Conservation (phyloP, 2,113 vertebrate species). For the Myodes glareolus region DNA sequence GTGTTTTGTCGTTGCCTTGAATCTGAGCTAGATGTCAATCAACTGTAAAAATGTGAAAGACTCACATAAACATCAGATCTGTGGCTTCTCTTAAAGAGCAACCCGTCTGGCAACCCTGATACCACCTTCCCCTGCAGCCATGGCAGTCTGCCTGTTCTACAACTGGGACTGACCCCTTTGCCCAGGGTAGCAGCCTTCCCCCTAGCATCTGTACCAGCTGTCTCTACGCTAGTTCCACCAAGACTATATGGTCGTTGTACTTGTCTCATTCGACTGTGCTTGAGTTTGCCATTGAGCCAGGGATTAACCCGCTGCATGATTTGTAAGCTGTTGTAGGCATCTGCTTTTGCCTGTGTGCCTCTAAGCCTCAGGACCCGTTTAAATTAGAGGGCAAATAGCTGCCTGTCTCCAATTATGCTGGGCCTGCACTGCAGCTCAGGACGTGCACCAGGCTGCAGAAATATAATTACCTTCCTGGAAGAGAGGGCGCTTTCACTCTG, state of each 20-base stretch:
- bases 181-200: neutral
- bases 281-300: neutral
- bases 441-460: neutral
- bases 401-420: constrained; percentile 61
- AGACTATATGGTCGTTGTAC: neutral
- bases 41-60: constrained; percentile 19
- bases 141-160: fast-evolving
- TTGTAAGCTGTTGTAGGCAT: neutral
- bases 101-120: neutral
- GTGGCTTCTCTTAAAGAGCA: neutral
- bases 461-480: constrained; percentile 64
- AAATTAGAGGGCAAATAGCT: constrained; percentile 68
- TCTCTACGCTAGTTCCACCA: neutral
- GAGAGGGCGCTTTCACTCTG: constrained; percentile 1
- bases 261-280: neutral
- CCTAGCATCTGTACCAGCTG: neutral
- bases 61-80: neutral
- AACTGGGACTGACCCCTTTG: neutral
- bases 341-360: constrained; percentile 38
- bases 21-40: neutral
- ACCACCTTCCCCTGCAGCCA: neutral
- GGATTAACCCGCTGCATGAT: neutral
- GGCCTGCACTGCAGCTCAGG: constrained; percentile 28
- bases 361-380: constrained; percentile 54
- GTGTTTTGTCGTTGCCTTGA: neutral